Percentiles rank a stretch among this genome's conserved stretches.
phyloP scores from a whole-genome alignment of 2,888 invertebrate genomes.

The Archips crataeganus region DNA sequence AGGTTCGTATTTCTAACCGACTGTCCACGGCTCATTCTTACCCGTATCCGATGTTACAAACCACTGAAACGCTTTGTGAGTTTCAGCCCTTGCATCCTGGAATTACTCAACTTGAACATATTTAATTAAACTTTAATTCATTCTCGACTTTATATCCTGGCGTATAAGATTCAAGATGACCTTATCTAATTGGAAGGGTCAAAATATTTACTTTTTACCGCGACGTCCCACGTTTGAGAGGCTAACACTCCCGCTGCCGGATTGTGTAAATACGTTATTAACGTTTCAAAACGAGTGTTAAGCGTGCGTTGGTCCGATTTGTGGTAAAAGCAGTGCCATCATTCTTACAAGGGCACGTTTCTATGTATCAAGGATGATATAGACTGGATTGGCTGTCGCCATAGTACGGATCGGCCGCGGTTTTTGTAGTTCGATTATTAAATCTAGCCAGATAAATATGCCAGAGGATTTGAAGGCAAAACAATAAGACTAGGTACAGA shows the following conservation, averaged over 20 bases:
- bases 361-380: too few species aligned
- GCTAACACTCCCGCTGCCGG: background rate
- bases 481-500: too few species aligned
- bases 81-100: background rate
- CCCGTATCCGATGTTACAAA: conserved; percentile 18
- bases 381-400: too few species aligned
- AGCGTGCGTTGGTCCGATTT: background rate
- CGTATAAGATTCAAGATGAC: background rate
- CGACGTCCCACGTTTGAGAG: conserved; percentile 14
- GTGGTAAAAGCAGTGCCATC: background rate
- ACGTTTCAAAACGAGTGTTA: conserved; percentile 5
- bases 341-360: too few species aligned
- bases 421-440: too few species aligned
- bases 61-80: conserved; percentile 11
- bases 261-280: conserved; percentile 18
- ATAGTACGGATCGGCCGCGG: too few species aligned
- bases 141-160: background rate
- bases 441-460: too few species aligned
- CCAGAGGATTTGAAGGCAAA: too few species aligned
- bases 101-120: conserved; percentile 9
- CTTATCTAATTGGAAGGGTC: background rate
- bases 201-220: conserved; percentile 21
- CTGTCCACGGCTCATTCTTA: conserved; percentile 4
- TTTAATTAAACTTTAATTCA: background rate
- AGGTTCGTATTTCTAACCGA: background rate